Percentiles rank a stretch among this genome's conserved stretches.
phyloP scores from a whole-genome alignment of 2,888 invertebrate species.

The Drosophila ustulata region DNA sequence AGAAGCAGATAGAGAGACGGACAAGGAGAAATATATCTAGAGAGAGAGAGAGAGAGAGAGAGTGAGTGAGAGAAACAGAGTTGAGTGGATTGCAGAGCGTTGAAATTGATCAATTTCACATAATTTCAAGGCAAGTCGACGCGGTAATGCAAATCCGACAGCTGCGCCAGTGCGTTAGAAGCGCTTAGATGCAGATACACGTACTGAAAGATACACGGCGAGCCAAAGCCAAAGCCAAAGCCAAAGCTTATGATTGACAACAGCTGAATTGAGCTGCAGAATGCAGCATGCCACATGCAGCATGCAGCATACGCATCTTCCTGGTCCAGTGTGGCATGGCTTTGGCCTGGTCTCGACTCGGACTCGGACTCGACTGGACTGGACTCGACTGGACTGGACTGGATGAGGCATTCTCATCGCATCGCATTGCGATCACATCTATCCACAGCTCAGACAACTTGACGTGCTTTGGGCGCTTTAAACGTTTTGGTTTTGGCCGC shows the following conservation, averaged over 20 bases:
- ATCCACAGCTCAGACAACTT: slow-evolving; percentile 69
- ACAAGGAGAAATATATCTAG: not conserved
- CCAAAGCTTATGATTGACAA: slow-evolving; percentile 80
- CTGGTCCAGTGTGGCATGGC: slow-evolving; percentile 7
- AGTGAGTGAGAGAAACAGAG: slow-evolving; percentile 5
- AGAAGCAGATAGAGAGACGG: slow-evolving; percentile 1
- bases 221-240: slow-evolving; percentile 19
- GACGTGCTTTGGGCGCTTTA: slow-evolving; percentile 76
- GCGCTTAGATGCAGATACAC: slow-evolving; percentile 55
- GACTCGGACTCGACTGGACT: not conserved
- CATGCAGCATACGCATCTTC: slow-evolving; percentile 42
- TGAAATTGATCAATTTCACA: slow-evolving; percentile 84
- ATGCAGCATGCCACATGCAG: not conserved
- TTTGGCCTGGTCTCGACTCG: not conserved
- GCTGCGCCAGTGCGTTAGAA: slow-evolving; percentile 79
- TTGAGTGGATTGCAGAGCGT: slow-evolving; percentile 67
- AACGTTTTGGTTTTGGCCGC: slow-evolving; percentile 37
- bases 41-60: not conserved
- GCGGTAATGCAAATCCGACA: slow-evolving; percentile 79
- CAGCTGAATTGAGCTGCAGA: slow-evolving; percentile 75
- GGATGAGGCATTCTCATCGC: slow-evolving; percentile 50
- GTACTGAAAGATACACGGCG: slow-evolving; percentile 14
- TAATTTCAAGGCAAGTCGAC: slow-evolving; percentile 78
- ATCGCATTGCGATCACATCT: slow-evolving; percentile 62
- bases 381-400: not conserved